phyloP scores from a whole-genome alignment of 1,140 invertebrate species.

The Eulimnadia texana region DNA sequence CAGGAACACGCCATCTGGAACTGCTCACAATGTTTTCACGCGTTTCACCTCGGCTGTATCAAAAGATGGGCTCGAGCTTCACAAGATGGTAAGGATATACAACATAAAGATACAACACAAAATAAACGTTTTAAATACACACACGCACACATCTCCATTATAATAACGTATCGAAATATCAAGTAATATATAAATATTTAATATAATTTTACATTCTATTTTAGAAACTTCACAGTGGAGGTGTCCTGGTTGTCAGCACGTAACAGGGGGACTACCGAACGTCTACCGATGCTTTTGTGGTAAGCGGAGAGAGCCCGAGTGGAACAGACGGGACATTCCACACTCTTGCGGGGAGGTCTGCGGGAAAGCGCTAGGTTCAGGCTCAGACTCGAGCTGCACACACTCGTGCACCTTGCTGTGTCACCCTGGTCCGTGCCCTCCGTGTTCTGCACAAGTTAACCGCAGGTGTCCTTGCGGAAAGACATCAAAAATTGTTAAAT shows the following conservation, averaged over 20 bases:
- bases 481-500: constrained; percentile 20
- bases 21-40: constrained; percentile 77
- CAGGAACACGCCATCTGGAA: constrained; percentile 71
- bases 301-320: constrained; percentile 52
- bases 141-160: no score
- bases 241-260: constrained; percentile 79
- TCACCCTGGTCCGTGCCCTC: constrained; percentile 70
- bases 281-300: constrained; percentile 74
- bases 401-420: constrained; percentile 77
- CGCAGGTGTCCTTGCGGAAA: constrained; percentile 37
- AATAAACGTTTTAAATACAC: background rate
- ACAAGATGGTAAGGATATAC: constrained; percentile 39
- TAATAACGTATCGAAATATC: constrained; percentile 1
- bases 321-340: constrained; percentile 54
- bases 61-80: constrained; percentile 79
- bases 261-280: constrained; percentile 45
- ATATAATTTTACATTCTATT: constrained; percentile 20
- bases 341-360: constrained; percentile 84
- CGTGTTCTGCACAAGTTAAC: constrained; percentile 47
- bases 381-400: constrained; percentile 39
- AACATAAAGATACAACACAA: background rate
- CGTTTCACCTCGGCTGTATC: constrained; percentile 77
- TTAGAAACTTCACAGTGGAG: constrained; percentile 61
- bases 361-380: constrained; percentile 32
- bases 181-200: background rate